phyloP scores from a whole-genome alignment of 1,140 invertebrate species.

The Babylonia areolata region DNA sequence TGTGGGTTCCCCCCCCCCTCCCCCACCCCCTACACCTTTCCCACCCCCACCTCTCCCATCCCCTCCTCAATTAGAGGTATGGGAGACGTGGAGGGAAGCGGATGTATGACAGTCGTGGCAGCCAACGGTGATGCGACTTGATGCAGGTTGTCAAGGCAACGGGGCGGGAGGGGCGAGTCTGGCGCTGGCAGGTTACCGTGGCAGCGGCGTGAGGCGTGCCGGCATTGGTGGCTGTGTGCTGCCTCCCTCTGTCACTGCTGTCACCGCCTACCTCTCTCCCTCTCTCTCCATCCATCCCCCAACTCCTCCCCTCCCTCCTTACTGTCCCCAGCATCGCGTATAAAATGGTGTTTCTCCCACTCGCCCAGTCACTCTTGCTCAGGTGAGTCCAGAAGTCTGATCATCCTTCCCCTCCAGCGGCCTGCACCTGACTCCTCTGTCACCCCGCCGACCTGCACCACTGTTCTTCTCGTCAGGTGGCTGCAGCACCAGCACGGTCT shows the following conservation, averaged over 20 bases:
- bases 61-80: background rate
- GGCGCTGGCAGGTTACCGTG: slow-evolving; percentile 9
- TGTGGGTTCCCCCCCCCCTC: background rate
- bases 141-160: slow-evolving; percentile 11
- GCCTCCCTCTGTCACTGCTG: background rate
- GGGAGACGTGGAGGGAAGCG: background rate
- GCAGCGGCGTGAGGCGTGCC: slow-evolving; percentile 4
- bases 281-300: background rate
- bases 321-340: background rate
- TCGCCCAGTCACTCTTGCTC: background rate
- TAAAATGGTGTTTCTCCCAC: background rate
- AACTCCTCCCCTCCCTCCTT: background rate
- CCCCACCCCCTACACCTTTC: background rate
- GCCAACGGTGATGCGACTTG: background rate
- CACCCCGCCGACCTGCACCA: background rate
- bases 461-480: no score
- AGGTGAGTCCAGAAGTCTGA: background rate
- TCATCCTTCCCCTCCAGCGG: background rate
- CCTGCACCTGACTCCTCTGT: background rate
- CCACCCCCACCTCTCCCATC: background rate
- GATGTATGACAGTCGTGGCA: background rate
- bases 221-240: slow-evolving; percentile 1
- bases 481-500: no score
- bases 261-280: background rate
- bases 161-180: background rate